Conservation (phyloP, 2,888 invertebrate species). For the Drosophila barbarae region DNA sequence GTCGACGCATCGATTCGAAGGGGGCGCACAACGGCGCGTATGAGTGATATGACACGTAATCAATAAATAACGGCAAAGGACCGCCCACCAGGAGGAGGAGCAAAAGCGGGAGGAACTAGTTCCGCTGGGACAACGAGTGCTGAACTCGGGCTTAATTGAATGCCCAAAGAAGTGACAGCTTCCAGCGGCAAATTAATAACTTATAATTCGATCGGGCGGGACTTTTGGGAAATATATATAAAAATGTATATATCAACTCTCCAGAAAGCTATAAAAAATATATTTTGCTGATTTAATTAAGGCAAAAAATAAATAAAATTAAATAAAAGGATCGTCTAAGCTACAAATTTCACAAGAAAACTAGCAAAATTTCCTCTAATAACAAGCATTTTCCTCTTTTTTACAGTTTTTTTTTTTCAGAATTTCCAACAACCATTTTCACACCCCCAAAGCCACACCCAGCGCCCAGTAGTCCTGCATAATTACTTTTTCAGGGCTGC, state of each 20-base stretch:
- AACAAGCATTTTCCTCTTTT: background rate
- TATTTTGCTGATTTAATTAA: constrained; percentile 1
- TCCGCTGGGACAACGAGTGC: constrained; percentile 10
- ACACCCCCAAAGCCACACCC: constrained; percentile 1
- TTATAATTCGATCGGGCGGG: constrained; percentile 11
- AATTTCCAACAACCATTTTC: background rate
- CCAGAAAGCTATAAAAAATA: background rate
- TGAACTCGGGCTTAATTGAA: constrained; percentile 22
- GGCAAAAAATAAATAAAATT: background rate
- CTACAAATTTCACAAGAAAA: background rate
- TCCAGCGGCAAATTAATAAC: constrained; percentile 13
- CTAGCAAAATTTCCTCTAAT: background rate
- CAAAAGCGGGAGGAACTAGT: constrained; percentile 9
- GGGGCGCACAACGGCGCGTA: constrained; percentile 59
- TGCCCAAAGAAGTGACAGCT: constrained; percentile 8
- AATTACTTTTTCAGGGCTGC: constrained; percentile 60
- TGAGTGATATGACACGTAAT: constrained; percentile 73
- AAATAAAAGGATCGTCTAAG: background rate
- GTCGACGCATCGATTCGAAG: constrained; percentile 22
- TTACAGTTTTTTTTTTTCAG: background rate
- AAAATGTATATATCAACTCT: background rate
- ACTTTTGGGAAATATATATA: background rate
- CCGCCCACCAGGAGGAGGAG: background rate
- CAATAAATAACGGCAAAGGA: constrained; percentile 66
- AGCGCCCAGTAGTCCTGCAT: constrained; percentile 46